Percentiles rank a stretch among this genome's conserved stretches.
Evolutionary conservation across 2,797 vertebrate species (phyloP).

Genomic region (Mus minutoides): DNA sequence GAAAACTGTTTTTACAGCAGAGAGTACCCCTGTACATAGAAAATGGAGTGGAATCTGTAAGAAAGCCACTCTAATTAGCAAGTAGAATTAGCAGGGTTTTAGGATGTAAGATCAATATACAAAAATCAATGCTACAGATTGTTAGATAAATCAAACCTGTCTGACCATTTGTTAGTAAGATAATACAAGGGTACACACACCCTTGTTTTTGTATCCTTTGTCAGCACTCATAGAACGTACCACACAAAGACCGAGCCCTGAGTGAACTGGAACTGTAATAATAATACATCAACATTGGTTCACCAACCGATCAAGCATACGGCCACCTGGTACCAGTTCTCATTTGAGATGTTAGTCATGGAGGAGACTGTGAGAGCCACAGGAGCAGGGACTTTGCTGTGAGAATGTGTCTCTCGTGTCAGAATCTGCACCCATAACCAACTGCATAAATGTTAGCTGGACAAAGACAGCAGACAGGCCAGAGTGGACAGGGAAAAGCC

Average conservation of each 20-base stretch:
- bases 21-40: neutral
- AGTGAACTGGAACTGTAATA: neutral
- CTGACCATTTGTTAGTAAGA: neutral
- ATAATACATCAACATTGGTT: neutral
- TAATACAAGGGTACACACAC: neutral
- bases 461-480: neutral
- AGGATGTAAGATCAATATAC: constrained; percentile 20
- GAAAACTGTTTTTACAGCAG: neutral
- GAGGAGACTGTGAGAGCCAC: neutral
- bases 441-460: neutral
- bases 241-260: neutral
- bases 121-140: constrained; percentile 28
- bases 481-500: neutral
- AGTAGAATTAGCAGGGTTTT: neutral
- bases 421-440: neutral
- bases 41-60: neutral
- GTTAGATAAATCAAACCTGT: neutral
- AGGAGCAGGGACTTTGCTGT: neutral
- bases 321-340: neutral
- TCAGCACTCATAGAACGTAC: neutral
- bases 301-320: neutral
- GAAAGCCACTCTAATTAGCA: neutral
- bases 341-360: neutral
- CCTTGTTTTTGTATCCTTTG: neutral
- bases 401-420: neutral